Percentiles rank a stretch among this genome's conserved stretches.
phyloP scores from a whole-genome alignment of 2,113 vertebrate genomes.

The Caranx melampygus region DNA sequence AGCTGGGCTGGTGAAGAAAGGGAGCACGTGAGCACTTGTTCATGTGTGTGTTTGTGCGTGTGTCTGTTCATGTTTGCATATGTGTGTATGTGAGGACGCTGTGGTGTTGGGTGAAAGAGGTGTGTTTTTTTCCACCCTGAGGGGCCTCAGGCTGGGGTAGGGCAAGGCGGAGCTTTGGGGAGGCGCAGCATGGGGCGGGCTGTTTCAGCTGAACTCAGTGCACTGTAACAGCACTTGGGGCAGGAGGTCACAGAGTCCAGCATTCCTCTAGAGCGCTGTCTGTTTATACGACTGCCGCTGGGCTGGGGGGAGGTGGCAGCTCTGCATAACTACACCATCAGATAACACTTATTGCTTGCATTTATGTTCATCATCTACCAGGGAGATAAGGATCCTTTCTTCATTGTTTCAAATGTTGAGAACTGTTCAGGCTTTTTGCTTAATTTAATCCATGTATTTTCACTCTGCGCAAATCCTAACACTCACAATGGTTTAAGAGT shows the following conservation, averaged over 20 bases:
- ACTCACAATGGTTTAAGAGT: neutral
- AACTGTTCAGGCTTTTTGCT: conserved; percentile 25
- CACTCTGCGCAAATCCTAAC: neutral
- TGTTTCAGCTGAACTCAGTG: conserved; percentile 79
- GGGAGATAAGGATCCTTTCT: conserved; percentile 58
- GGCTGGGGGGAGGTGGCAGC: conserved; percentile 67
- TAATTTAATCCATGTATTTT: conserved; percentile 19
- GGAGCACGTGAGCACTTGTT: conserved; percentile 46
- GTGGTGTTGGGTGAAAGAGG: conserved; percentile 74
- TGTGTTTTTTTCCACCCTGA: conserved; percentile 79
- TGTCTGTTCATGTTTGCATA: conserved; percentile 31
- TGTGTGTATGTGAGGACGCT: conserved; percentile 49
- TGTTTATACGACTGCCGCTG: conserved; percentile 80
- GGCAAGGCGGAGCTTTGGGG: conserved; percentile 70
- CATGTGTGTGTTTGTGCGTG: conserved; percentile 28
- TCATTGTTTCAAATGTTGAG: conserved; percentile 60
- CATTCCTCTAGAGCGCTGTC: conserved; percentile 81
- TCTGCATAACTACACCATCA: conserved; percentile 73
- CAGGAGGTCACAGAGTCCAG: conserved; percentile 82
- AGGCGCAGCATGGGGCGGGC: conserved; percentile 76
- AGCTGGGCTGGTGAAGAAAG: conserved; percentile 61
- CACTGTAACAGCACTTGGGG: conserved; percentile 79
- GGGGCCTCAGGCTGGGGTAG: conserved; percentile 76
- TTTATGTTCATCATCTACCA: conserved; percentile 68
- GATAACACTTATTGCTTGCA: conserved; percentile 71